Evolutionary conservation across 1,140 invertebrate species (phyloP), one percentile per base, ranked within the genome.

Genomic region (Drosophila rufa): DNA sequence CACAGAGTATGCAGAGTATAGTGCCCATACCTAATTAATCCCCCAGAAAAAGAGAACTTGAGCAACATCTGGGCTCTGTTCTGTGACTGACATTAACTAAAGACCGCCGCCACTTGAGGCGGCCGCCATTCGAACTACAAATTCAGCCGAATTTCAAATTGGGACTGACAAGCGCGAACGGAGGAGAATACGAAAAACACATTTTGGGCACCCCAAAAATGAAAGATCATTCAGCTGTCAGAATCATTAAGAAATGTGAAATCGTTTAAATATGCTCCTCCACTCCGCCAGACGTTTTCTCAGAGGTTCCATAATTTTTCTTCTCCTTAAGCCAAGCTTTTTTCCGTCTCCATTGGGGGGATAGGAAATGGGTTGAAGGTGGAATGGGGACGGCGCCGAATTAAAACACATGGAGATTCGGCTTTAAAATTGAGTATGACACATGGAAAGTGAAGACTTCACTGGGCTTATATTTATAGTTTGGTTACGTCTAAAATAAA

Each of bases 151-250:
- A 80, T 74, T 40, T 60, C 64, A 50, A 45, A 70, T 59, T 73
- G 77, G 60, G 51, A 40, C 71, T 57, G 58, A 75, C 73, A 75
- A 48, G 58, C 73, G 68, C 66, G 66, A 70, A 73, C 51, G 43
- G 69, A 73, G 65, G 69, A 70, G 65, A 50, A 71, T 71, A 75
- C 59, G 60, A 80, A 61, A 70, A 75, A 61, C 61, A 73, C 48
- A 79, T 73, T 53, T 75, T 48, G 58, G 67, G 59, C 60, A 53
- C 33, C 75, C 51, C 73, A 47, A 87, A 67, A 87, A 81, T 89
- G 80, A 80, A 85, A 84, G 81, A 89, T 90, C 84, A 90, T 90
- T 90, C 81, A 89, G 84, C 84, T 89, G 84, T 89, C 84, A 89
- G 80, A 89, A 85, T 90, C 81, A 89, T 89, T 89, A 89, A 87